Percentiles rank a stretch among this genome's conserved stretches.
These are phyloP conservation scores for Euura saliciscinereae DNA, from an alignment of 1,140 invertebrate genomes.

Conservation along the genomic window DNA sequence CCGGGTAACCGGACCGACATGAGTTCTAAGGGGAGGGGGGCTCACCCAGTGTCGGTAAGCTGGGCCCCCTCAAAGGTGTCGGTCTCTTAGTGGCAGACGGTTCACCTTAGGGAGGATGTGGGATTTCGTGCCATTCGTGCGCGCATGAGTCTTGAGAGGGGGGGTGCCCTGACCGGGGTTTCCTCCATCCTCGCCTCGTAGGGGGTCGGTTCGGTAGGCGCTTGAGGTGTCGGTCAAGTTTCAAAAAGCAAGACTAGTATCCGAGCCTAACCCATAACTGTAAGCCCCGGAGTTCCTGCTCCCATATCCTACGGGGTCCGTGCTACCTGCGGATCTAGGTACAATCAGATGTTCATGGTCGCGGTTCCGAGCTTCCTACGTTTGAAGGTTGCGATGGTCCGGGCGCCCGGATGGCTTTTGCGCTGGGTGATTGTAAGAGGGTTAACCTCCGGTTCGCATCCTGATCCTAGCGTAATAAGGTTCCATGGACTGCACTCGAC, in stretches of 20 bases:
- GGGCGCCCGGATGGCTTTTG: not conserved
- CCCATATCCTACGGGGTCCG: too few species aligned
- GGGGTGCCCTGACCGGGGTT: too few species aligned
- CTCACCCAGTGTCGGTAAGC: not conserved
- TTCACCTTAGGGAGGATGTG: not conserved
- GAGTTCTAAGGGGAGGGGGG: not conserved
- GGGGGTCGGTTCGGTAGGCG: not conserved
- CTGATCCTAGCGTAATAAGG: not conserved
- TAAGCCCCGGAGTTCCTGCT: too few species aligned
- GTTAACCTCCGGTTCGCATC: not conserved
- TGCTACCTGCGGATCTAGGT: too few species aligned
- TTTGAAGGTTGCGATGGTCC: not conserved
- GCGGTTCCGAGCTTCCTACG: too few species aligned
- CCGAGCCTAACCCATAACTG: not conserved
- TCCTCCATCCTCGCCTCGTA: not conserved
- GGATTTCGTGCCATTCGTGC: not conserved
- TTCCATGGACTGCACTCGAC: too few species aligned
- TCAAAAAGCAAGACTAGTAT: not conserved
- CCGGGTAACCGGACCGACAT: not conserved
- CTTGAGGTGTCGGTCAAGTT: not conserved
- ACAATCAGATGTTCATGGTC: too few species aligned
- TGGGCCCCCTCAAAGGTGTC: not conserved
- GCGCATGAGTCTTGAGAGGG: not conserved
- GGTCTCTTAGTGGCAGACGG: not conserved
- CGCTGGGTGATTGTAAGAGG: not conserved